Evolutionary conservation across 2,888 invertebrate species (phyloP), one percentile per base, ranked within the genome.

Genomic region (Lasioglossum calceatum): DNA sequence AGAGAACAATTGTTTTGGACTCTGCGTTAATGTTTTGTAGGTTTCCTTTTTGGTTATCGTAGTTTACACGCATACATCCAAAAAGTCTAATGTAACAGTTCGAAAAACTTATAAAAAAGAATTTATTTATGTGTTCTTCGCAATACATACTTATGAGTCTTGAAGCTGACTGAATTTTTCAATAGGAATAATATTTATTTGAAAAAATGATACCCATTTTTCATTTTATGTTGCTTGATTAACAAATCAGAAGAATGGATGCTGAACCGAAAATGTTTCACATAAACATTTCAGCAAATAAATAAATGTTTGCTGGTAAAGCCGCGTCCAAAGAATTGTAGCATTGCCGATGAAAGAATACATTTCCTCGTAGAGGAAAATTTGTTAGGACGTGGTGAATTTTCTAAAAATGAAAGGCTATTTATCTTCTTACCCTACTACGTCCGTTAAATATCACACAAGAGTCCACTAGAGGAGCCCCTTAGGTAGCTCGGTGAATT

Each of bases 361-460:
- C 75, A 4, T 36, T 75, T 36, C 5, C 54, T 75, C 19, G 39
- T 58, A 58, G 16, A n/a, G 16, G 39, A 70, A 70, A 74, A 74
- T 67, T 14, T 64, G 36, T 77, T 77, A 67, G 47, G 36, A 67
- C 36, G 47, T 36, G 7, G 61, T 7, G 77, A 67, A 83, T 74
- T 64, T 44, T 77, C 19, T 50, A 67, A 84, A 58, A 78, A 83
- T 74, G 67, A 70, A 70, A 47, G 14, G 44, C 54, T 70, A 82
- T 88, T 85, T 83, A 72, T 90, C 78, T 79, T 77, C 42, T 64
- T 71, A 42, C 47, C 61, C 71, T 42, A 58, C 64, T 36, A 73
- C 61, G 85, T 73, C 79, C 73, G 87, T 87, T 88, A 91, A 91
- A 91, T 92, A 87, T 92, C 88, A 86, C 89, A 87, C 89, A 78